Evolutionary conservation across 2,888 invertebrate species (phyloP).

Genomic region (Cephus sareptanus): DNA sequence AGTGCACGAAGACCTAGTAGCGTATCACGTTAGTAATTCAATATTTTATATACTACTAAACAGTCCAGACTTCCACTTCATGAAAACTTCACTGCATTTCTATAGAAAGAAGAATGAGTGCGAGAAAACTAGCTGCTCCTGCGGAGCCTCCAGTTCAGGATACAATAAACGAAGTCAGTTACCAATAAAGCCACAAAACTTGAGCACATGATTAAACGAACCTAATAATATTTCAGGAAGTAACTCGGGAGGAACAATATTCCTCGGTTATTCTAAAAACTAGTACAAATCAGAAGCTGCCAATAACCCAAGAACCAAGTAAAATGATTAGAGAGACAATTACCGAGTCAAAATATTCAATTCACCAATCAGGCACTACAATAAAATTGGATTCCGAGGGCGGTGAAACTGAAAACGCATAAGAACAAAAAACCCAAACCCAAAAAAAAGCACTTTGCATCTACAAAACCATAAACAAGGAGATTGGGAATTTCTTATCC

Average conservation of each 20-base stretch:
- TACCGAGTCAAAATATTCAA: no score
- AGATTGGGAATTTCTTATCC: neutral
- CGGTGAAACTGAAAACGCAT: neutral
- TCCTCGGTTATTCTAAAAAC: neutral
- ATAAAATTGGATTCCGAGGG: neutral
- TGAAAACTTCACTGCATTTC: neutral
- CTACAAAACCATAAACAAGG: neutral
- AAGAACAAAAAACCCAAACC: neutral
- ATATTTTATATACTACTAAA: neutral
- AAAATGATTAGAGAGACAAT: neutral
- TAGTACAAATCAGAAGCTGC: neutral
- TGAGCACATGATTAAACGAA: neutral
- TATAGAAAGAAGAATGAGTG: neutral
- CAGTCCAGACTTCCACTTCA: neutral
- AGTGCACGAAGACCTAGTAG: neutral
- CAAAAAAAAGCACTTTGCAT: neutral
- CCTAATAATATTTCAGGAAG: neutral
- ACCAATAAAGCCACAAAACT: neutral
- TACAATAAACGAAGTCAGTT: neutral
- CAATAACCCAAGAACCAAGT: neutral
- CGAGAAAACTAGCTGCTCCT: neutral
- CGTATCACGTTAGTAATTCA: neutral
- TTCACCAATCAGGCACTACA: no score
- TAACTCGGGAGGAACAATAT: neutral
- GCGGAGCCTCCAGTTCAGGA: neutral